Percentiles rank a stretch among this genome's conserved stretches.
These are phyloP conservation scores for Mamestra brassicae DNA, from an alignment of 2,888 invertebrate species.

Conservation along the genomic window DNA sequence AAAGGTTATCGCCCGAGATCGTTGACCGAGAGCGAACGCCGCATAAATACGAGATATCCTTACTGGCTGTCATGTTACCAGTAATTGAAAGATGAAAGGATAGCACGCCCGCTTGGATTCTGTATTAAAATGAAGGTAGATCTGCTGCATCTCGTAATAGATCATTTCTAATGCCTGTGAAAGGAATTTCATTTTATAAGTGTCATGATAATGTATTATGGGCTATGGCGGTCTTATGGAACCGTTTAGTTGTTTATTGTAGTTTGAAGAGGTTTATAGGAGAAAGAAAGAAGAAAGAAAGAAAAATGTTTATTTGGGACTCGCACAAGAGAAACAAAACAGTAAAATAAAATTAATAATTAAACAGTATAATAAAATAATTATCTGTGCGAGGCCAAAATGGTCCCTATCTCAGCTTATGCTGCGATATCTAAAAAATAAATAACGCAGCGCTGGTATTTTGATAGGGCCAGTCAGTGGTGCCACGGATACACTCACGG, in stretches of 20 bases:
- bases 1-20: slow-evolving; percentile 54
- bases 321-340: no score
- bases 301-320: no score
- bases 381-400: no score
- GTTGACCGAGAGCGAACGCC: slow-evolving; percentile 51
- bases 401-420: no score
- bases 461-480: no score
- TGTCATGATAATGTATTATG: not conserved
- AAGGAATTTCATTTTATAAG: not conserved
- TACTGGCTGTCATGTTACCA: slow-evolving; percentile 49
- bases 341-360: no score
- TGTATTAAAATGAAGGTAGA: not conserved
- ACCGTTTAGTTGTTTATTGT: not conserved
- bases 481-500: no score
- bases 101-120: slow-evolving; percentile 21
- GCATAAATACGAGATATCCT: slow-evolving; percentile 47
- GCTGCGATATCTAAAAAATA: no score
- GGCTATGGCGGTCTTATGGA: not conserved
- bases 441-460: no score
- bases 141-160: not conserved
- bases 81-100: slow-evolving; percentile 60
- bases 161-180: not conserved
- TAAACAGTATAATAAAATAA: no score
- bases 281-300: no score
- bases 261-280: not conserved